Evolutionary conservation across 2,888 invertebrate genomes (phyloP), one percentile per base, ranked within the genome.

Genomic region (Meteorus cinctellus): DNA sequence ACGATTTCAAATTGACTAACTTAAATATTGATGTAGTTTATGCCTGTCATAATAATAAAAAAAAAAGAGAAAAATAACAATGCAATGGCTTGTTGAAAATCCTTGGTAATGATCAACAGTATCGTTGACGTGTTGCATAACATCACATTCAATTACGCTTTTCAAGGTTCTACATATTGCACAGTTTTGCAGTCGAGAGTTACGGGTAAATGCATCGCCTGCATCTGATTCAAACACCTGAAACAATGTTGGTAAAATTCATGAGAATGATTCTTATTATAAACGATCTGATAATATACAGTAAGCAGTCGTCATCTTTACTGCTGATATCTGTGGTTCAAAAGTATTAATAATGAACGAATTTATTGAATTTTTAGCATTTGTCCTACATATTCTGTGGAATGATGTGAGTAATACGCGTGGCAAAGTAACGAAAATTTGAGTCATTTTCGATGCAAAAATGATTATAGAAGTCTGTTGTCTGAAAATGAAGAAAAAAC

Each of bases 71-170:
- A 27, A 60, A 60, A 62, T 71, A 27, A n/a, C 62, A 41, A 72
- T 48, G 14, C 48, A 19, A 65, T 36, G 31, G 19, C 19, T 55
- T 55, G 65, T 41, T 41, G 62, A 8, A 48, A 45, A 72, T 72
- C 63, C 72, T 72, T 62, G 36, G 63, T 63, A 62, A 62, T 63
- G 63, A 48, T 62, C 62, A 19, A 12, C 65, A 62, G 70, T 75
- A 70, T 70, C 75, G 70, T 70, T 75, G 48, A 70, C 48, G 67
- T 60, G 60, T 76, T 76, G 55, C 72, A 67, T 55, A 76, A 76
- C 63, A 8, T 55, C 76, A 67, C 62, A 72, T 76, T 76, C 72
- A 76, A 72, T 76, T 76, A 72, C 72, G 31, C 31, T 45, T 67
- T 48, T 59, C 72, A 76, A 76, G 76, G 76, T 76, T 76, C 68